Percentiles rank a stretch among this genome's conserved stretches.
Conservation (phyloP, 2,888 invertebrate species). For the Drosophila ezoana region DNA sequence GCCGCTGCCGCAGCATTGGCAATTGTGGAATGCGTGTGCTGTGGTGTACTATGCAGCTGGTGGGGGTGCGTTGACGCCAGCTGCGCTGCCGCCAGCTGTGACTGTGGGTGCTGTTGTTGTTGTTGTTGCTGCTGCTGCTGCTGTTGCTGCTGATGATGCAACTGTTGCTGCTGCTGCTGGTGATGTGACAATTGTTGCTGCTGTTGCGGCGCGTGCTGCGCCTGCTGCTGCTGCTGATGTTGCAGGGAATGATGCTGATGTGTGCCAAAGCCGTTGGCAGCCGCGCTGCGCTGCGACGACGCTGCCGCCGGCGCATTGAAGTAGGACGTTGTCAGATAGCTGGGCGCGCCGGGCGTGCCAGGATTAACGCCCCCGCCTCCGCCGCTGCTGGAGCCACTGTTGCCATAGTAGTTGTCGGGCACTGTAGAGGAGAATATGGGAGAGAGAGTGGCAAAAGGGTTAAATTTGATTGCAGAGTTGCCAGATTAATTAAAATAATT, state of each 20-base stretch:
- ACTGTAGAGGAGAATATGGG: conserved; percentile 85
- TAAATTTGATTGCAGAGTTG: background rate
- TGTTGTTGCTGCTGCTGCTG: conserved; percentile 44
- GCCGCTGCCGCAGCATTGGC: conserved; percentile 66
- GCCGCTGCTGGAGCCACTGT: conserved; percentile 59
- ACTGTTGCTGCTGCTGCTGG: conserved; percentile 63
- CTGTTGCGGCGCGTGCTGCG: conserved; percentile 71
- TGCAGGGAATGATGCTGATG: conserved; percentile 84
- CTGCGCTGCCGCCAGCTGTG: conserved; percentile 38
- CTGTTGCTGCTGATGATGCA: conserved; percentile 51
- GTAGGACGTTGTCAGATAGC: conserved; percentile 82
- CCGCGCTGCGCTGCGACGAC: conserved; percentile 65
- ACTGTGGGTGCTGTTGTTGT: conserved; percentile 57
- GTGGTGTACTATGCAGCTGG: conserved; percentile 56
- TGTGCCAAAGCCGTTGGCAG: conserved; percentile 80
- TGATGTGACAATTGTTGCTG: conserved; percentile 82
- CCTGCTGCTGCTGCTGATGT: conserved; percentile 83
- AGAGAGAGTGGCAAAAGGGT: background rate
- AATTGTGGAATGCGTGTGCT: conserved; percentile 74
- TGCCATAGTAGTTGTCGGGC: conserved; percentile 87
- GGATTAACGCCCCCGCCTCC: conserved; percentile 45
- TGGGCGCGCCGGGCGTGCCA: conserved; percentile 61
- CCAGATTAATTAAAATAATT: background rate
- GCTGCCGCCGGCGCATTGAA: conserved; percentile 85
- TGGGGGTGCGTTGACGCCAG: conserved; percentile 48